A percentile compares a stretch with the other conserved stretches of the same genome.
These are phyloP conservation scores for Ceratotherium simum DNA, from an alignment of 2,113 vertebrate species.

Conservation along the genomic window DNA sequence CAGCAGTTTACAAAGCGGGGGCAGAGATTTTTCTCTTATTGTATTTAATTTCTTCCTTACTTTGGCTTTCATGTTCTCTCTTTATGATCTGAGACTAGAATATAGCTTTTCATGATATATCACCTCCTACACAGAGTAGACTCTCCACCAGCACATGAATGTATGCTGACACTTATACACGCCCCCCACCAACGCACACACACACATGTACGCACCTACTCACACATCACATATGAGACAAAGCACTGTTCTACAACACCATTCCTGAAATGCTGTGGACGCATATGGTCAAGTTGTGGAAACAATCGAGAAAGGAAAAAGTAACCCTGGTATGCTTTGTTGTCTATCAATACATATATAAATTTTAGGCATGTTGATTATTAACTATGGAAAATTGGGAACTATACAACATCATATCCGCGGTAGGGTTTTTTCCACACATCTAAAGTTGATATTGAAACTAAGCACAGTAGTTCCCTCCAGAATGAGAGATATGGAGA, in stretches of 20 bases:
- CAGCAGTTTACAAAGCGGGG: background rate
- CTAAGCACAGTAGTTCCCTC: background rate
- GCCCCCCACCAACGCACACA: rapidly evolving
- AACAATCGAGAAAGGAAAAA: background rate
- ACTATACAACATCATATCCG: too few relatives aligned
- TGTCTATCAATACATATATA: background rate
- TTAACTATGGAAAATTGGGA: background rate
- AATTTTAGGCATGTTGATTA: background rate
- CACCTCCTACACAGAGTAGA: background rate
- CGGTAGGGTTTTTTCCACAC: background rate
- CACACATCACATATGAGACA: background rate
- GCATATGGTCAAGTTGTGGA: background rate
- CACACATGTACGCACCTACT: background rate
- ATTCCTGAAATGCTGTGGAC: background rate
- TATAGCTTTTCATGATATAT: background rate
- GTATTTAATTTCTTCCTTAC: background rate
- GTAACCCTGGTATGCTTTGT: background rate
- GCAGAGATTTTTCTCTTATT: background rate
- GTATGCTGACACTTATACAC: too few relatives aligned
- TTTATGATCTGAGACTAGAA: background rate
- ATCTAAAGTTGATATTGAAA: background rate
- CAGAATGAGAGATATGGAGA: background rate
- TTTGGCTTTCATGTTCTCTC: background rate
- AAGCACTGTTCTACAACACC: background rate
- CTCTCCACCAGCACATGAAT: background rate